Evolutionary conservation across 2,113 vertebrate genomes (phyloP), one percentile per base, ranked within the genome.

Genomic region (Rutilus rutilus): DNA sequence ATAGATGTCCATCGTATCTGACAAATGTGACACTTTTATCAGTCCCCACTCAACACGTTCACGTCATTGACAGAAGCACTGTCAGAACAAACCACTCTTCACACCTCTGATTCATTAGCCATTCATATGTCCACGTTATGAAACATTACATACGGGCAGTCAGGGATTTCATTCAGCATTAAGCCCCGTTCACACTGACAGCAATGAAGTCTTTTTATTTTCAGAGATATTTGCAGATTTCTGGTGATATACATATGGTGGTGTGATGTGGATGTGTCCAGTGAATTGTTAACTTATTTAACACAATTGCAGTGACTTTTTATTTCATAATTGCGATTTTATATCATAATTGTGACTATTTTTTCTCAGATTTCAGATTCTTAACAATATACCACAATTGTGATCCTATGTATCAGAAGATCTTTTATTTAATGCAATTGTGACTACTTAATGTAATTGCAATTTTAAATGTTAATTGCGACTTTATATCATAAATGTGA

Each of bases 121-220:
- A 15, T 78, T 78, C n/a, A 47, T 30, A 81, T 45, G 78, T 64
- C 78, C 78, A 64, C 2, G 15, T 81, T 65, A 47, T 65, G n/a
- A 47, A 81, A 45, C 78, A 64, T 81, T 45, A 47, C 59, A 19
- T 47, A 81, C 2, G 7, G 78, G n/a, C 42, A 45, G 59, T 45
- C 78, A 81, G 59, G 54, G 52, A 78, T 78, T 78, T n/a, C 19
- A 57, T 78, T 78, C 30, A 57, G 76, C 76, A 36, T 59, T 39
- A 59, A 59, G 7, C 76, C 21, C 76, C 2, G 76, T 59, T 78
- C 52, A 59, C 76, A 59, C 76, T 78, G 76, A 59, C 76, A 39
- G 76, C 30, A 8, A 78, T 75, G 14, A 50, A 75, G 42, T 75
- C n/a, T 74, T 74, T 74, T 15, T 21, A 42, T 25, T 74, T 47